Base-by-base conservation (phyloP, 2,797 vertebrate genomes). In the Melanotaenia boesemani region DNA sequence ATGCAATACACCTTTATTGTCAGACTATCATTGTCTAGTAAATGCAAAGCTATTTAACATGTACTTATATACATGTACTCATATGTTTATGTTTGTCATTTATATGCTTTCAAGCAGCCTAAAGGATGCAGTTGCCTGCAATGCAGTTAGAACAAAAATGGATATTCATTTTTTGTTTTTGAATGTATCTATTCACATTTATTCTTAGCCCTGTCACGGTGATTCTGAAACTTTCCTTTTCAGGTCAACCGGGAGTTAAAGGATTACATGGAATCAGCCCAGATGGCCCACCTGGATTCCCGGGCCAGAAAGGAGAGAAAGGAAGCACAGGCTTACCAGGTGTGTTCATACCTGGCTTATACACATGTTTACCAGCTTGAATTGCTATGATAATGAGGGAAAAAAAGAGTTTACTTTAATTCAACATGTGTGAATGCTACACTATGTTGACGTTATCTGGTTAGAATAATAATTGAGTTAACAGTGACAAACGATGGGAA, bases 281-380 rank as follows among this genome's bases (percentile, higher is more conserved):
- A 72, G 87, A 91, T 20, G 97, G 97, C 18, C 92, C 84, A 10
- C 93, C 94, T 58, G 97, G 97, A 32, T 96, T 96, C 90, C 91
- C 94, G 61, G 97, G 97, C 65, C 85, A 44, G 28, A 97, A 96
- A 92, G 97, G 97, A 69, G 95, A 96, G 22, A 93, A 93, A 84
- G 97, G 97, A 72, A 88, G 72, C n/a, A 86, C 94, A 63, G 97
- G 97, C 44, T 83, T 93, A 0, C 91, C 95, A 94, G 97, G 97
- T 98, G 44, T 70, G 81, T 76, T 50, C 36, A 34, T 44, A 41
- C 63, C 20, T 57, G n/a, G 5, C 5, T 34, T 46, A 6, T 50
- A 44, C 1, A n/a, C 70, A 22, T 58, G 37, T 72, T n/a, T 63
- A 28, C 15, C 6, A 1, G 11, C 20, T 12, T 22, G 3, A 20